Conservation (phyloP, 2,888 invertebrate species). For the Rhyacophila evoluta region DNA sequence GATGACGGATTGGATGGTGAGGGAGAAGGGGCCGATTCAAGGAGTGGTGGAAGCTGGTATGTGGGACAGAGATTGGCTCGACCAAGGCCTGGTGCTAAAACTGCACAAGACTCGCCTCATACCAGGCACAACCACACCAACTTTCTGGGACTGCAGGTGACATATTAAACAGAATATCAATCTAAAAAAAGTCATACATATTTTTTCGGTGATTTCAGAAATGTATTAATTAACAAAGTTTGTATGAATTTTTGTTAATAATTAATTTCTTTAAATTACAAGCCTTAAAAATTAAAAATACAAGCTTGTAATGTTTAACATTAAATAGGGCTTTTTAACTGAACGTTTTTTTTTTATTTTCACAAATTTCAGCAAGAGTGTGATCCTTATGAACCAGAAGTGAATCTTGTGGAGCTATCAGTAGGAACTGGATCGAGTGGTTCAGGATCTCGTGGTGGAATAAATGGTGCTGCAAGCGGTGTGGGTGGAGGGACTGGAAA, state of each 20-base stretch:
- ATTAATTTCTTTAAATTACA: too few relatives aligned
- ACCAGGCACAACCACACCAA: slow-evolving; percentile 71
- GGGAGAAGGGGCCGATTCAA: slow-evolving; percentile 61
- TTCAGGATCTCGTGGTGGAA: slow-evolving; percentile 47
- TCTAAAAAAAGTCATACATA: too few relatives aligned
- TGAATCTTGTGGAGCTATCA: slow-evolving; percentile 72
- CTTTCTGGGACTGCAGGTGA: slow-evolving; percentile 71
- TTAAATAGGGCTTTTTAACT: too few relatives aligned
- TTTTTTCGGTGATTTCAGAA: too few relatives aligned
- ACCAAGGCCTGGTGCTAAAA: slow-evolving; percentile 58
- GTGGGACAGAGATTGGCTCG: slow-evolving; percentile 81
- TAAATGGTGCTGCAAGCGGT: not conserved
- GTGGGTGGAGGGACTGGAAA: not conserved
- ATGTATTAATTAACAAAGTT: too few relatives aligned
- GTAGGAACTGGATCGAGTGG: slow-evolving; percentile 74
- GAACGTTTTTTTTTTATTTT: too few relatives aligned
- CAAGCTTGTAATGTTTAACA: too few relatives aligned
- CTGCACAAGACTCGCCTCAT: slow-evolving; percentile 70
- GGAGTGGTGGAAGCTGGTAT: slow-evolving; percentile 75
- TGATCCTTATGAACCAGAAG: slow-evolving; percentile 69
- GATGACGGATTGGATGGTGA: slow-evolving; percentile 57
- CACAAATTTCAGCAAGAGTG: slow-evolving; percentile 60
- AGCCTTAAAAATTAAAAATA: too few relatives aligned
- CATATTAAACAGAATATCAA: too few relatives aligned
- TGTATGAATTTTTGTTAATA: too few relatives aligned